Evolutionary conservation across 2,888 invertebrate species (phyloP).

Genomic region (Eledone cirrhosa): DNA sequence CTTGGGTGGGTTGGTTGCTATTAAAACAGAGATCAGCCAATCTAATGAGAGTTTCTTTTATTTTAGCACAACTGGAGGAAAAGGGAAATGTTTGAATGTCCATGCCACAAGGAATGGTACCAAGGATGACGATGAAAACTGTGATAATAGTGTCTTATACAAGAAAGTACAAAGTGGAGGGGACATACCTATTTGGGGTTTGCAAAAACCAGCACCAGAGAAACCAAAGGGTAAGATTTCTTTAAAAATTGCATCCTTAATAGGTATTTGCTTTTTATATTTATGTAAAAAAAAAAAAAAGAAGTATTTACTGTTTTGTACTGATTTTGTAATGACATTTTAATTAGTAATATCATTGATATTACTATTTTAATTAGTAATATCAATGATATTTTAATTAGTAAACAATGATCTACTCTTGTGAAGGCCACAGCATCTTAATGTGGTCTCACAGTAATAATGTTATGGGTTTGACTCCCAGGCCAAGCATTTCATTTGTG

Average conservation of each 20-base stretch:
- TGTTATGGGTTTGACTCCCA: too few relatives aligned
- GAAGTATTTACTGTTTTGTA: too few relatives aligned
- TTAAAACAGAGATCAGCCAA: too few relatives aligned
- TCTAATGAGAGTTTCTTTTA: background rate
- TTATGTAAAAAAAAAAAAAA: background rate
- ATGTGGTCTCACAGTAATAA: too few relatives aligned
- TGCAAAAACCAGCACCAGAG: conserved; percentile 89
- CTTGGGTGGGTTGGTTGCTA: too few relatives aligned
- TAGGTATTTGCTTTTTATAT: background rate
- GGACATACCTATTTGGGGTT: conserved; percentile 90
- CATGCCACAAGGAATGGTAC: conserved; percentile 38
- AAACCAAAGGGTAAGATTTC: conserved; percentile 61
- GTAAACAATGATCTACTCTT: too few relatives aligned
- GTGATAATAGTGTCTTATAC: conserved; percentile 74
- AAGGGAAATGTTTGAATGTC: conserved; percentile 18
- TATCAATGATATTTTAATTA: too few relatives aligned
- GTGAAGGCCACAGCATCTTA: too few relatives aligned
- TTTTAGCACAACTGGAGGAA: conserved; percentile 15
- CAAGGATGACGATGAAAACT: conserved; percentile 39
- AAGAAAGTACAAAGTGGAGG: conserved; percentile 90
- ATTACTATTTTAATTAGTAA: too few relatives aligned
- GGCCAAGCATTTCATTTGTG: too few relatives aligned
- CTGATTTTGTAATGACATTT: too few relatives aligned
- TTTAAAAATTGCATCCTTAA: background rate
- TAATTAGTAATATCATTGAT: too few relatives aligned